Percentiles rank a stretch among this genome's conserved stretches.
phyloP scores from a whole-genome alignment of 2,888 invertebrate species.

The Coelogynopora nodosa region DNA sequence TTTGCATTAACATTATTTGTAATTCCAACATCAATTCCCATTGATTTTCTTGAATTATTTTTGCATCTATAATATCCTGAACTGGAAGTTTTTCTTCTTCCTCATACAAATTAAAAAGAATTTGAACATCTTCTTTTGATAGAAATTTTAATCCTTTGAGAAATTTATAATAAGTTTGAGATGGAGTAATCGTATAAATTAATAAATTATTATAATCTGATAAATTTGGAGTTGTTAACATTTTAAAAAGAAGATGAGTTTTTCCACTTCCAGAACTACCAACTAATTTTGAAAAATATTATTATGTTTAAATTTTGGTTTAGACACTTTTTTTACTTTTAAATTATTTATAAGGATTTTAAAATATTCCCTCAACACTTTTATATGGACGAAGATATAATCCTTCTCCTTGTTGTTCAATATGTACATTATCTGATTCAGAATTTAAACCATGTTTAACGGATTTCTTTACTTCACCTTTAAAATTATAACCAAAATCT shows the following conservation, averaged over 20 bases:
- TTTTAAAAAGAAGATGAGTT: not conserved
- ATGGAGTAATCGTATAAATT: not conserved
- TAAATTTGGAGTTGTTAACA: not conserved
- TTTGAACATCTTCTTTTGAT: not conserved
- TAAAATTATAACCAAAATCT: not conserved
- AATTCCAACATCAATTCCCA: not conserved
- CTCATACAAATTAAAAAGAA: not conserved
- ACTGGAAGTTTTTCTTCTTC: not conserved
- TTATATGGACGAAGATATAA: too few species aligned
- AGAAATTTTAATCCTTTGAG: not conserved
- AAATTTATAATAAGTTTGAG: not conserved
- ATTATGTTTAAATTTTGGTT: too few species aligned
- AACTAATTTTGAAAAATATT: too few species aligned
- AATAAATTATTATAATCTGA: not conserved
- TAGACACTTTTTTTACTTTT: too few species aligned
- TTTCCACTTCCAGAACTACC: not conserved
- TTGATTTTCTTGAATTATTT: not conserved
- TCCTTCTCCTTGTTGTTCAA: too few species aligned
- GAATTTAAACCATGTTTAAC: not conserved
- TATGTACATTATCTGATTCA: too few species aligned
- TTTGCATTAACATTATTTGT: too few species aligned
- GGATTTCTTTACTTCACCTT: not conserved
- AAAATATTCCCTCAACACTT: too few species aligned
- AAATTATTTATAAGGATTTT: too few species aligned
- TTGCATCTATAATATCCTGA: not conserved